These are phyloP conservation scores for Willowsia nigromaculata DNA, from an alignment of 2,888 invertebrate species.

Conservation along the genomic window DNA sequence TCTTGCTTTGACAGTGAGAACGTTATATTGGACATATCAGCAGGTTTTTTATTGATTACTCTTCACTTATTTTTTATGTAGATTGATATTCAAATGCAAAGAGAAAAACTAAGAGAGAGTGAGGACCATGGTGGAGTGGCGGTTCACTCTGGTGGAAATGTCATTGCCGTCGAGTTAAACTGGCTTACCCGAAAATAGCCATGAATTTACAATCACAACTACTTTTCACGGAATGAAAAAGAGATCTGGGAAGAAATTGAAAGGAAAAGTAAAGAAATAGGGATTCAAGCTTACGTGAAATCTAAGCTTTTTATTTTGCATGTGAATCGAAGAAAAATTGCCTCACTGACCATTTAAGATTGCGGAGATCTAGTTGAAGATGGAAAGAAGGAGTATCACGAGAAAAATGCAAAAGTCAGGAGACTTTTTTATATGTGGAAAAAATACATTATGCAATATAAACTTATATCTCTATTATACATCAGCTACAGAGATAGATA, in stretches of 20 bases:
- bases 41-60: slow-evolving; percentile 57
- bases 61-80: slow-evolving; percentile 42
- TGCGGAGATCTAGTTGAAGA: slow-evolving; percentile 18
- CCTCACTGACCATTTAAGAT: slow-evolving; percentile 67
- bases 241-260: neutral
- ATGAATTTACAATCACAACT: slow-evolving; percentile 12
- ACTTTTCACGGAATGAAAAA: neutral
- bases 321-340: slow-evolving; percentile 67
- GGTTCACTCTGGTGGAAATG: neutral
- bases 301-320: slow-evolving; percentile 23
- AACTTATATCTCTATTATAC: neutral
- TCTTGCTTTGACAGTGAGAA: slow-evolving; percentile 33
- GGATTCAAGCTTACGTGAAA: slow-evolving; percentile 5
- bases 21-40: slow-evolving; percentile 27
- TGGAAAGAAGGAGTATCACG: neutral
- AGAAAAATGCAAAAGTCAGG: slow-evolving; percentile 9
- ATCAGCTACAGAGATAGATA: neutral
- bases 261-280: neutral
- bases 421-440: neutral
- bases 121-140: neutral
- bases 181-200: neutral
- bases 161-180: neutral
- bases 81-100: slow-evolving; percentile 47
- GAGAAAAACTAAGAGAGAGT: neutral
- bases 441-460: neutral